phyloP scores from a whole-genome alignment of 2,888 invertebrate species.

The Torymus auratus region DNA sequence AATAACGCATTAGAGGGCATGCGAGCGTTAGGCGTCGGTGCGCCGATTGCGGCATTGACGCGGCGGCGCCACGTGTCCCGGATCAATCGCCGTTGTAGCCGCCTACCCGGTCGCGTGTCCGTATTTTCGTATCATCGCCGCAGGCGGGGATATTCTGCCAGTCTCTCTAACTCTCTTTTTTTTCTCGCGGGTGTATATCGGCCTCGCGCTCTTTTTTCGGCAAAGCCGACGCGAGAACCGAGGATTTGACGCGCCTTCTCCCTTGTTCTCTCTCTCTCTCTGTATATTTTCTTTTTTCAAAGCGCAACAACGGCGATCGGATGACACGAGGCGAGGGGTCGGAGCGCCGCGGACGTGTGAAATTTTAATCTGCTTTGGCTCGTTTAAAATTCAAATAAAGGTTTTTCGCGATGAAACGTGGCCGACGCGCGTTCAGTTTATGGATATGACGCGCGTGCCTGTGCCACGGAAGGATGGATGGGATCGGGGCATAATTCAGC shows the following conservation, averaged over 20 bases:
- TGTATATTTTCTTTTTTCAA: constrained; percentile 26
- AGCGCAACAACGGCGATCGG: constrained; percentile 26
- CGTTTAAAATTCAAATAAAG: constrained; percentile 60
- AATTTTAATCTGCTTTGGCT: constrained; percentile 59
- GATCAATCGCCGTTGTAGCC: constrained; percentile 71
- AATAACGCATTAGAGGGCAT: constrained; percentile 72
- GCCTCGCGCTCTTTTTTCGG: not conserved
- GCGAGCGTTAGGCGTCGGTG: constrained; percentile 68
- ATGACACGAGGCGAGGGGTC: constrained; percentile 46
- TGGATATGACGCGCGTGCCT: no score
- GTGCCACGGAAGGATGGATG: constrained; percentile 2
- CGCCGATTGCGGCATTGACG: constrained; percentile 74
- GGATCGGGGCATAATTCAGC: constrained; percentile 31
- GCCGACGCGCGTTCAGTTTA: not conserved
- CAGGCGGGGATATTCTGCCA: constrained; percentile 60
- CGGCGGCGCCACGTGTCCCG: constrained; percentile 71
- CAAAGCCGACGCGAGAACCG: no score
- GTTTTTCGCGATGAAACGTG: constrained; percentile 37
- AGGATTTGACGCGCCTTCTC: not conserved
- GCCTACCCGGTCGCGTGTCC: constrained; percentile 69
- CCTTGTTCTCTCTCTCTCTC: not conserved
- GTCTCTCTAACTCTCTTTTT: not conserved
- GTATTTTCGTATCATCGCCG: constrained; percentile 75
- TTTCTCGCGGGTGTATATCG: not conserved
- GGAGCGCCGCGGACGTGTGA: constrained; percentile 41